Percentiles rank a stretch among this genome's conserved stretches.
Evolutionary conservation across 2,888 invertebrate species (phyloP).

Genomic region (Parochlus steinenii): DNA sequence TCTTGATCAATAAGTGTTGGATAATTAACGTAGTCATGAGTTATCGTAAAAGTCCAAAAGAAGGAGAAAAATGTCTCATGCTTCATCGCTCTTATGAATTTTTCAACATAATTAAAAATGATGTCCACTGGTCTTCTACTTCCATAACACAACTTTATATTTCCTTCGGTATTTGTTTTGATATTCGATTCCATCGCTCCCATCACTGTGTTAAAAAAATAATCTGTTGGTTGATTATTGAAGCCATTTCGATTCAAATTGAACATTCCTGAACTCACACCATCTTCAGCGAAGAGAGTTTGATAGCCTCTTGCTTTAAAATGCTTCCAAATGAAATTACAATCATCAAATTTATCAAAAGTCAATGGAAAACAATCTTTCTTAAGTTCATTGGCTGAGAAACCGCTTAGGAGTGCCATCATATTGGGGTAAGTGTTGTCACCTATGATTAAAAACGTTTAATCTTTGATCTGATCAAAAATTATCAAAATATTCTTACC

Average conservation of each 20-base stretch:
- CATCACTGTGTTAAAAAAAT: conserved; percentile 62
- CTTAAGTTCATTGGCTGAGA: conserved; percentile 45
- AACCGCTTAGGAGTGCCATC: conserved; percentile 60
- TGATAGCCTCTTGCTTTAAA: conserved; percentile 53
- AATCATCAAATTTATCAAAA: conserved; percentile 46
- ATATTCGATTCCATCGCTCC: conserved; percentile 47
- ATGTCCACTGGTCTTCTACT: conserved; percentile 49
- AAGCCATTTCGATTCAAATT: conserved; percentile 68
- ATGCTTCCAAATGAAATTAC: conserved; percentile 72
- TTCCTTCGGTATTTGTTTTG: conserved; percentile 42
- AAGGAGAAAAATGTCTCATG: conserved; percentile 57
- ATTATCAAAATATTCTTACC: too few species aligned
- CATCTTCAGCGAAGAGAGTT: conserved; percentile 73
- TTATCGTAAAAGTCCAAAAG: conserved; percentile 68
- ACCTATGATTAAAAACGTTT: too few species aligned
- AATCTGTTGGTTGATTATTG: conserved; percentile 62
- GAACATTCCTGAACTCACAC: conserved; percentile 60
- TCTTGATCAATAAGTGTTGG: conserved; percentile 55
- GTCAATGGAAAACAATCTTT: conserved; percentile 43
- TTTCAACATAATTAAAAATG: conserved; percentile 51
- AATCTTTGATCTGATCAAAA: too few species aligned
- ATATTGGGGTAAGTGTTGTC: conserved; percentile 91
- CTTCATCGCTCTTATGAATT: conserved; percentile 41
- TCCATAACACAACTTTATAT: conserved; percentile 54
- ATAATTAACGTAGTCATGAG: conserved; percentile 71